Percentiles rank a stretch among this genome's conserved stretches.
Conservation (phyloP, 2,797 vertebrate genomes). For the Typhlichthys eigenmanni region DNA sequence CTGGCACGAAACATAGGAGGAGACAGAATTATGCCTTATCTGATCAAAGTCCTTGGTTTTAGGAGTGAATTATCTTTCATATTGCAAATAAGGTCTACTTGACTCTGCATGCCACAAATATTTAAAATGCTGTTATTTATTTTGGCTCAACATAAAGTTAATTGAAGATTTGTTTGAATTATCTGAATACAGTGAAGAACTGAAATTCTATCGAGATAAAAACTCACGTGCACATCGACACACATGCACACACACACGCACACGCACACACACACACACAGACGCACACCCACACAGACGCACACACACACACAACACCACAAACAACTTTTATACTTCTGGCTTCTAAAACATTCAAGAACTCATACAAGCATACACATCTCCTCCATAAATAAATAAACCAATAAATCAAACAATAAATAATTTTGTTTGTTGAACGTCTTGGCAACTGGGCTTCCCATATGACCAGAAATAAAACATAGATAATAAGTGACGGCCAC, state of each 20-base stretch:
- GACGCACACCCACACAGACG: background rate
- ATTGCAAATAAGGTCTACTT: slow-evolving; percentile 25
- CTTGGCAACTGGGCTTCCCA: background rate
- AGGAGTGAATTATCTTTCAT: slow-evolving; percentile 33
- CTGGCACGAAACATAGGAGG: slow-evolving; percentile 68
- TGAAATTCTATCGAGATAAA: background rate
- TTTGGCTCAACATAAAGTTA: slow-evolving; percentile 18
- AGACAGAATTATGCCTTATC: slow-evolving; percentile 71
- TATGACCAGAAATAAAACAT: too few species aligned
- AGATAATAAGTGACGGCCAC: too few species aligned
- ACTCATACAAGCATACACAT: too few species aligned
- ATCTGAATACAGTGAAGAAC: background rate
- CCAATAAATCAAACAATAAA: too few species aligned
- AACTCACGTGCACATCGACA: background rate
- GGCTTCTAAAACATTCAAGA: too few species aligned
- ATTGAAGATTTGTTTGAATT: background rate
- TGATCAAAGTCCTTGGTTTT: slow-evolving; percentile 60
- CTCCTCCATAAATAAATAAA: too few species aligned
- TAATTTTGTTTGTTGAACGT: too few species aligned
- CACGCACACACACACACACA: too few species aligned
- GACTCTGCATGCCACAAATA: slow-evolving; percentile 15
- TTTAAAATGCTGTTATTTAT: background rate
- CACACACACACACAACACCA: too few species aligned
- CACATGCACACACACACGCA: background rate
- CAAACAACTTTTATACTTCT: too few species aligned